Evolutionary conservation across 1,140 invertebrate genomes (phyloP).

Genomic region (Diuraphis noxia): DNA sequence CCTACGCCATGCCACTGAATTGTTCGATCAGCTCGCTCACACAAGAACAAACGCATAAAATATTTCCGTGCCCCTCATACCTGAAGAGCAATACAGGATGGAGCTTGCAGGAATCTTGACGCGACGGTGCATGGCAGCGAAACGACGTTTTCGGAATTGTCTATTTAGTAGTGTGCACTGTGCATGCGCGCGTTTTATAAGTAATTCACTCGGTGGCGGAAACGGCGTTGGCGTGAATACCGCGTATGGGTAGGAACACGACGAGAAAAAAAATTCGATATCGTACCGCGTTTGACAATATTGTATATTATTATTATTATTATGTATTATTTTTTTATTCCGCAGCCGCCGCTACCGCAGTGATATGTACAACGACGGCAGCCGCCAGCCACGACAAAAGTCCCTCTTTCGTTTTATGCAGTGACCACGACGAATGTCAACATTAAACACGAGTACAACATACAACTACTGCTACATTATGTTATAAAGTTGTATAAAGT

Average conservation of each 20-base stretch:
- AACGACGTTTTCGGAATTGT: background rate
- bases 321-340: background rate
- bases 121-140: background rate
- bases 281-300: background rate
- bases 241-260: accelerated
- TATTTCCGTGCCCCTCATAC: too few relatives aligned
- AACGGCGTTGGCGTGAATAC: background rate
- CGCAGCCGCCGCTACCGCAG: background rate
- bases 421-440: background rate
- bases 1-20: too few relatives aligned
- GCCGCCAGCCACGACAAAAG: background rate
- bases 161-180: background rate
- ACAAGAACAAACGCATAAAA: too few relatives aligned
- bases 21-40: too few relatives aligned
- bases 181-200: background rate
- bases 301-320: background rate
- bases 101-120: background rate
- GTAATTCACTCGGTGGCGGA: background rate
- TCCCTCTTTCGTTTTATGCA: background rate
- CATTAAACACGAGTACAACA: too few relatives aligned
- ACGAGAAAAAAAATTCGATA: background rate
- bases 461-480: too few relatives aligned
- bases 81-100: too few relatives aligned
- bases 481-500: too few relatives aligned
- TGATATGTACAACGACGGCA: background rate